Conservation (phyloP, 2,888 invertebrate species). For the Tholera decimalis region DNA sequence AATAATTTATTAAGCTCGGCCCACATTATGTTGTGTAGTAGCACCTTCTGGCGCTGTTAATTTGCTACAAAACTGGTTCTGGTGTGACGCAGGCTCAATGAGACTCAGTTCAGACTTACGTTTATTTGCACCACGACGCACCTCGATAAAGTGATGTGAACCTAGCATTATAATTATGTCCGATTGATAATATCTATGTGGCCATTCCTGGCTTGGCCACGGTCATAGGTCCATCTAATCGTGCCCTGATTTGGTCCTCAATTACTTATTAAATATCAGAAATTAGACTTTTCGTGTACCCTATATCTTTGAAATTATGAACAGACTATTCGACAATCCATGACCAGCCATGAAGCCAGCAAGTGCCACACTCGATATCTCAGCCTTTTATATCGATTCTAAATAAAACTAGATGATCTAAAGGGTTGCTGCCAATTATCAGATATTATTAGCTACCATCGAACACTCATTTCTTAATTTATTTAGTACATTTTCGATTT, state of each 20-base stretch:
- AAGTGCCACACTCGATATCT: slow-evolving; percentile 21
- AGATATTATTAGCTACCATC: slow-evolving; percentile 19
- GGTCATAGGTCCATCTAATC: too few species aligned
- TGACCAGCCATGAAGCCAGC: too few species aligned
- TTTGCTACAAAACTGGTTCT: not conserved
- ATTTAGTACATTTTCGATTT: slow-evolving; percentile 38
- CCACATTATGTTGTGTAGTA: not conserved
- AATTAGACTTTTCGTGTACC: too few species aligned
- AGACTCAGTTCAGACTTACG: not conserved
- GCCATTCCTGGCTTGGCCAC: too few species aligned
- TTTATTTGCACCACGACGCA: not conserved
- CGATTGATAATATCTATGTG: too few species aligned
- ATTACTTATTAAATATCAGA: too few species aligned
- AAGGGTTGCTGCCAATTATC: slow-evolving; percentile 12
- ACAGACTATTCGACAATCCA: too few species aligned
- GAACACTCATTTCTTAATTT: slow-evolving; percentile 34
- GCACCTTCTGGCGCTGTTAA: not conserved
- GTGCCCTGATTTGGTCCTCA: too few species aligned
- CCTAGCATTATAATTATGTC: not conserved
- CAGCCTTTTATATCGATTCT: slow-evolving; percentile 21
- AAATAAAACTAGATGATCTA: slow-evolving; percentile 17
- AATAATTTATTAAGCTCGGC: slow-evolving; percentile 27
- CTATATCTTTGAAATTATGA: too few species aligned
- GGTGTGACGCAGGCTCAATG: not conserved
- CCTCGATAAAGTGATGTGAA: not conserved